Base-by-base conservation (phyloP, 2,888 invertebrate species). In the Thelaira solivaga region DNA sequence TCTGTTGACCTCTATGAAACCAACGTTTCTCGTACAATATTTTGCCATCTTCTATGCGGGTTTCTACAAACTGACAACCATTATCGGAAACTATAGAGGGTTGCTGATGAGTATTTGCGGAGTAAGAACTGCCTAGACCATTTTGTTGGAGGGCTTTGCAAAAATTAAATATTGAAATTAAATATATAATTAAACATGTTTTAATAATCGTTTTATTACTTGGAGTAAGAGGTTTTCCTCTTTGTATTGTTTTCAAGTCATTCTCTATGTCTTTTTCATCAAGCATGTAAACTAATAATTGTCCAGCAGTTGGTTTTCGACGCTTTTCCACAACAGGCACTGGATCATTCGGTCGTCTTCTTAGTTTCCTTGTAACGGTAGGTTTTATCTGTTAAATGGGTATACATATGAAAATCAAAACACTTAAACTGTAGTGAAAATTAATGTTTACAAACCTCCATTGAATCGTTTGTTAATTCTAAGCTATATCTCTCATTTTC, bases 1-100 rank as follows among this genome's bases (percentile, higher is more conserved):
- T 95, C 80, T 96, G 94, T 90, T 98, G 97, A 0, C 97, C 97
- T 79, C 97, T 92, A 86, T 97, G 97, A 90, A 95, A 98, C 98
- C 98, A 98, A 86, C 96, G 92, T 81, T 97, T 92, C 90, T 98
- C 97, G 90, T 96, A 97, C 85, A 96, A 90, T 76, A 98, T 90
- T 90, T 97, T 97, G 62, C 97, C 97, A 90, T 97, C 97, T 90
- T 98, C 98, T 82, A 98, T 96, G 80, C 95, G 92, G 4, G 96
- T 95, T 84, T 97, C 97, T 49, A 93, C 91, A 80, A 92, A 88
- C 2, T 64, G 69, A 31, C 89, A 87, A 24, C 89, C 88, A 29
- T 88, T 83, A 34, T 90, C 86, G 2, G 88, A 78, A 26, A 89
- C 87, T 8, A 87, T 57, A 11, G 79, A 29, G 10, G 82, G 69